Conservation (phyloP, 2,888 invertebrate genomes). For the Drepanosiphum platanoidis region DNA sequence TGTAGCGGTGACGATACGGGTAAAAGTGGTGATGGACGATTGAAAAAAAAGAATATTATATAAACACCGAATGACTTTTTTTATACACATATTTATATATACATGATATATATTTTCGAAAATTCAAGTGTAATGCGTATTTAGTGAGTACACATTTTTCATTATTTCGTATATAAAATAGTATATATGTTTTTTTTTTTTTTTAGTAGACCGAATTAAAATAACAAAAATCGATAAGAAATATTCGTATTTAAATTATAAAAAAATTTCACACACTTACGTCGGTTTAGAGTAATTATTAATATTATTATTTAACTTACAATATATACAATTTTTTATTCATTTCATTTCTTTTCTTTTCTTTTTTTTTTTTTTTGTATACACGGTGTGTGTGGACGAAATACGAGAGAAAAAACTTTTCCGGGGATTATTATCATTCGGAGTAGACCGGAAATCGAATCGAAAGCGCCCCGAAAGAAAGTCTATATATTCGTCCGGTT, state of each 20-base stretch:
- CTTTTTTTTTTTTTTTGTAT: too few species aligned
- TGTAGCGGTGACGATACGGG: constrained; percentile 43
- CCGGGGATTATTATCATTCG: constrained; percentile 18
- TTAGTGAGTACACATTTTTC: constrained; percentile 22
- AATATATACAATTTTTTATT: constrained; percentile 57
- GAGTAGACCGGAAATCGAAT: constrained; percentile 27
- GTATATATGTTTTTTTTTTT: too few species aligned
- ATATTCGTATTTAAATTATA: constrained; percentile 45
- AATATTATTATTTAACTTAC: constrained; percentile 53
- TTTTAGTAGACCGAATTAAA: constrained; percentile 47
- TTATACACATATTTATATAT: constrained; percentile 20
- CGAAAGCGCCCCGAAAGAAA: constrained; percentile 21
- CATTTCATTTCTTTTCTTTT: too few species aligned
- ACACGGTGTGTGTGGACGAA: constrained; percentile 26
- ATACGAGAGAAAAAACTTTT: constrained; percentile 14
- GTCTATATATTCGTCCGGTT: background rate
- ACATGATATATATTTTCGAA: constrained; percentile 14
- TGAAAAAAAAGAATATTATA: constrained; percentile 43
- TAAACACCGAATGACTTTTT: background rate
- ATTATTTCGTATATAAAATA: constrained; percentile 55
- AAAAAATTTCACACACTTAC: constrained; percentile 53
- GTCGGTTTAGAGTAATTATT: constrained; percentile 42
- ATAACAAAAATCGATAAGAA: constrained; percentile 56
- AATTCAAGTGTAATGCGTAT: constrained; percentile 22
- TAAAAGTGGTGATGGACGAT: constrained; percentile 49